These are phyloP conservation scores for Carcina quercana DNA, from an alignment of 2,888 invertebrate species.

Conservation along the genomic window DNA sequence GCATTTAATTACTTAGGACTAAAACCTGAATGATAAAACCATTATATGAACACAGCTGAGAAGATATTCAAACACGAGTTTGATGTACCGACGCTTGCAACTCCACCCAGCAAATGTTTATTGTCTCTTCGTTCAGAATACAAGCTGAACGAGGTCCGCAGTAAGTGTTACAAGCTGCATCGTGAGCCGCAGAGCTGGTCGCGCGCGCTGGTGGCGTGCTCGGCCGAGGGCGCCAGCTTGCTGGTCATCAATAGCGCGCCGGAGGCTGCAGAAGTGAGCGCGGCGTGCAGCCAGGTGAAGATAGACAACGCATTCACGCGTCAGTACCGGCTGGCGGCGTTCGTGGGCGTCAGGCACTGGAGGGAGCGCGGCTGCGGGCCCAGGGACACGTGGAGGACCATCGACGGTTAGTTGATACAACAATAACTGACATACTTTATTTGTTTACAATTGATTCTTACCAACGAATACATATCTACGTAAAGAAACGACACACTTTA, in stretches of 20 bases:
- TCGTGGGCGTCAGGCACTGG: neutral
- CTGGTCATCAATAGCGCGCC: conserved; percentile 8
- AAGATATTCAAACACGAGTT: too few species aligned
- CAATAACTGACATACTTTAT: neutral
- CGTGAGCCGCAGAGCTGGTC: conserved; percentile 1
- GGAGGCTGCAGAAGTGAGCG: conserved; percentile 5
- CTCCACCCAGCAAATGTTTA: too few species aligned
- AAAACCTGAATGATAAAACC: too few species aligned
- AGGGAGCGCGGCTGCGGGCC: neutral
- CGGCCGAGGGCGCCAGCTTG: conserved; percentile 7
- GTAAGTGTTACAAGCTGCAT: conserved; percentile 14
- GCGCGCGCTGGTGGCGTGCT: conserved; percentile 4
- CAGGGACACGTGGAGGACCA: too few species aligned
- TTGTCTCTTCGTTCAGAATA: too few species aligned
- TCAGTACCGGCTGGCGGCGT: neutral
- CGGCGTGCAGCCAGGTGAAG: conserved; percentile 5
- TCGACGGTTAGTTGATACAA: neutral
- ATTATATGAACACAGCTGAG: too few species aligned
- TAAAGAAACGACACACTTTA: neutral
- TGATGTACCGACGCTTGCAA: too few species aligned
- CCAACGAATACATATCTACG: neutral
- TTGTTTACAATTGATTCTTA: neutral
- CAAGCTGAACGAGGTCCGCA: neutral
- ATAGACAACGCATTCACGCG: too few species aligned
- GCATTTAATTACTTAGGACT: too few species aligned